These are phyloP conservation scores for Grus americana DNA, from an alignment of 2,113 vertebrate species.

Conservation along the genomic window DNA sequence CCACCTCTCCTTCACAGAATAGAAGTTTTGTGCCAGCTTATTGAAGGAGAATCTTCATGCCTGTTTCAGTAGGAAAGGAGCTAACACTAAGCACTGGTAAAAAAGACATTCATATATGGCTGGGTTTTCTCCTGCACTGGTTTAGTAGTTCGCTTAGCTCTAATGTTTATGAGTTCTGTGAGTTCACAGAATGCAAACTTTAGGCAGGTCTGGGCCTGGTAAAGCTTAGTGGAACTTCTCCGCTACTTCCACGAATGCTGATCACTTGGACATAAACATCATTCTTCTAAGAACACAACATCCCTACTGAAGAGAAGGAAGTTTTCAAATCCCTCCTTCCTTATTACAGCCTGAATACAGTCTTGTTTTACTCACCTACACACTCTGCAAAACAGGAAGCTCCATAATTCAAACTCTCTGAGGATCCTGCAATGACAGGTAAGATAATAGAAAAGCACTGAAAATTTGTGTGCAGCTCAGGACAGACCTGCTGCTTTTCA, in stretches of 20 bases:
- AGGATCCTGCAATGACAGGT: conserved; percentile 37
- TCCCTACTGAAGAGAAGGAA: background rate
- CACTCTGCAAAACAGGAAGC: conserved; percentile 8
- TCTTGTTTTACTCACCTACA: conserved; percentile 10
- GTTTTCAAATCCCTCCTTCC: background rate
- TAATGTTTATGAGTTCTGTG: background rate
- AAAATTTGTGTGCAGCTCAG: background rate
- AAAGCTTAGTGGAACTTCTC: background rate
- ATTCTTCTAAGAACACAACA: background rate
- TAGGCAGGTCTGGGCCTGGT: background rate
- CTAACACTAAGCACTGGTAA: background rate
- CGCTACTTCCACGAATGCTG: background rate
- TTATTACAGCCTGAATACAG: background rate
- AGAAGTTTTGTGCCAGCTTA: background rate
- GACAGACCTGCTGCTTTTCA: background rate
- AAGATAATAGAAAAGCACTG: background rate
- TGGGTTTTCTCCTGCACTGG: background rate
- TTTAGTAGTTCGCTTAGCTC: background rate
- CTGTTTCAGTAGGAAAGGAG: background rate
- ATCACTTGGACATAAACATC: background rate
- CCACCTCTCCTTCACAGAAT: background rate
- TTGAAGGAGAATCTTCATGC: background rate
- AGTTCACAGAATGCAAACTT: background rate
- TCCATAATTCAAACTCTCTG: background rate
- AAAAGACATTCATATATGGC: background rate